phyloP scores from a whole-genome alignment of 2,888 invertebrate species.

The Troglohyphantes excavatus region DNA sequence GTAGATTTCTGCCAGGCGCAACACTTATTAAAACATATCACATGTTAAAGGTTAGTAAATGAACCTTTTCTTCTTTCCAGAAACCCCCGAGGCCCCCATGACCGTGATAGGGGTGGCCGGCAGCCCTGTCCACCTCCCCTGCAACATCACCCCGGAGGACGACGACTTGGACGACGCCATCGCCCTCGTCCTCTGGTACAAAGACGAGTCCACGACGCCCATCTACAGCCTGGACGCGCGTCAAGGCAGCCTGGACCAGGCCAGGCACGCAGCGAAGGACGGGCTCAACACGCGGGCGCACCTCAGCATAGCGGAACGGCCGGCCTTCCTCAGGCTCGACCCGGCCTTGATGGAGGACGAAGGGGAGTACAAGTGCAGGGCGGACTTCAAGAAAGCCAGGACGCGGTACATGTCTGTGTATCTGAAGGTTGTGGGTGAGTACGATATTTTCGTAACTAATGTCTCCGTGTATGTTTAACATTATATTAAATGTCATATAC shows the following conservation, averaged over 20 bases:
- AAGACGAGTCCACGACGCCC: conserved; percentile 93
- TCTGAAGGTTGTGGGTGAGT: conserved; percentile 93
- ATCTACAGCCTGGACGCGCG: conserved; percentile 90
- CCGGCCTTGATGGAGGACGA: conserved; percentile 91
- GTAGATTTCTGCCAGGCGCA: neutral
- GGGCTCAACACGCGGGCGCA: conserved; percentile 93
- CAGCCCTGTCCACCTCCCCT: conserved; percentile 89
- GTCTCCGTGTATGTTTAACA: too few relatives aligned
- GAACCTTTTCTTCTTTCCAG: conserved; percentile 15
- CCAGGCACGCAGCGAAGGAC: conserved; percentile 86
- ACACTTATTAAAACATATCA: neutral
- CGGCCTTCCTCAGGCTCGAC: conserved; percentile 79
- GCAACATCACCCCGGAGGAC: conserved; percentile 90
- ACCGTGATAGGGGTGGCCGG: conserved; percentile 81
- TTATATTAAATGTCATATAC: too few relatives aligned
- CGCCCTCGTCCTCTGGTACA: conserved; percentile 94
- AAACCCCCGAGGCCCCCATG: conserved; percentile 75
- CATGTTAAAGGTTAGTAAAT: neutral
- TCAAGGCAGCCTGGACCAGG: conserved; percentile 80
- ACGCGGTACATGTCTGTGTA: conserved; percentile 95
- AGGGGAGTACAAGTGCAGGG: conserved; percentile 93
- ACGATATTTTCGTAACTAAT: neutral
- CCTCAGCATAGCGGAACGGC: conserved; percentile 88
- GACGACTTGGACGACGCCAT: conserved; percentile 87
- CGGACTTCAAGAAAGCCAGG: conserved; percentile 94